A percentile compares a stretch with the other conserved stretches of the same genome.
Conservation (phyloP, 2,113 vertebrate genomes). For the Agelaius tricolor region DNA sequence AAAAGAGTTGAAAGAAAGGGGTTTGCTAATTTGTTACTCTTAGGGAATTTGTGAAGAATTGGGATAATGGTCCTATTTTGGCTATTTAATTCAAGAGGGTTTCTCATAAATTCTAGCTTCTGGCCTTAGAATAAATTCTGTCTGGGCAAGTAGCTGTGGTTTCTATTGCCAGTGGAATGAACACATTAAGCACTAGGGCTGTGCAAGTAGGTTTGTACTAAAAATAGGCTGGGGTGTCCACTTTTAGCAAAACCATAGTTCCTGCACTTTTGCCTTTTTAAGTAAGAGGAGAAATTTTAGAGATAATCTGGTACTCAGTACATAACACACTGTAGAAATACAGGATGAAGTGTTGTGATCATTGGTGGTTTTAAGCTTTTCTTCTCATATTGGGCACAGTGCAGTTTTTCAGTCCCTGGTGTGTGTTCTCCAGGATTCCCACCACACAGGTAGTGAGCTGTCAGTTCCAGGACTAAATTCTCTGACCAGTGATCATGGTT, state of each 20-base stretch:
- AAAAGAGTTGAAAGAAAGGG: background rate
- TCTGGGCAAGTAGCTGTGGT: slow-evolving; percentile 41
- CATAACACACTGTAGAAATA: background rate
- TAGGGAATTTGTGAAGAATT: background rate
- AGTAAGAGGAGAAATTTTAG: background rate
- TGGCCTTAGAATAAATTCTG: slow-evolving; percentile 27
- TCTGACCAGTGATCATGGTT: background rate
- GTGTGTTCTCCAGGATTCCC: background rate
- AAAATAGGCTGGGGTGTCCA: background rate
- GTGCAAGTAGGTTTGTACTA: slow-evolving; percentile 5
- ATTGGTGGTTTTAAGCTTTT: background rate
- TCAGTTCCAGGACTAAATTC: background rate
- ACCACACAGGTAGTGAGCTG: accelerated
- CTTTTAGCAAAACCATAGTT: background rate
- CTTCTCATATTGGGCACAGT: background rate
- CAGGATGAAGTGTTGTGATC: background rate
- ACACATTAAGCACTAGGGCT: background rate
- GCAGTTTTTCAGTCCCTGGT: background rate
- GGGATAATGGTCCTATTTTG: background rate
- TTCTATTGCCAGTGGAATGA: slow-evolving; percentile 1
- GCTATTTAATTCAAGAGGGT: slow-evolving; percentile 24
- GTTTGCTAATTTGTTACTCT: background rate
- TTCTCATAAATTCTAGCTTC: slow-evolving; percentile 54
- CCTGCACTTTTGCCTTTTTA: background rate
- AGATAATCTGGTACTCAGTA: background rate